These are phyloP conservation scores for Dromococcyx pavoninus DNA, from an alignment of 2,797 vertebrate genomes.

Conservation along the genomic window DNA sequence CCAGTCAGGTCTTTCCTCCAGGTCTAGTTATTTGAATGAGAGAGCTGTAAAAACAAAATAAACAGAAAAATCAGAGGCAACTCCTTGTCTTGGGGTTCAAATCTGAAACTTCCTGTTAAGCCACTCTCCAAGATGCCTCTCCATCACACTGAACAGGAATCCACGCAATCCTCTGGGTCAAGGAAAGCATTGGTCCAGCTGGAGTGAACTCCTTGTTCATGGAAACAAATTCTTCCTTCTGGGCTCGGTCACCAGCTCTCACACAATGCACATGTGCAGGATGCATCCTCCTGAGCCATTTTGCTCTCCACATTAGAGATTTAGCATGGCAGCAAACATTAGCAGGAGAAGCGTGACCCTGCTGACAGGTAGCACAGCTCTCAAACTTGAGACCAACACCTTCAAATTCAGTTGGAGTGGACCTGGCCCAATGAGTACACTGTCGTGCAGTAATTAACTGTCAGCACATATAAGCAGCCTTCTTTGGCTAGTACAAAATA, in stretches of 20 bases:
- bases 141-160: neutral
- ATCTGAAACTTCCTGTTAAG: neutral
- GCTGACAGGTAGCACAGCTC: neutral
- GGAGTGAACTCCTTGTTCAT: neutral
- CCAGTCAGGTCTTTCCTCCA: conserved; percentile 65
- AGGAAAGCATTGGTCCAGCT: neutral
- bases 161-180: neutral
- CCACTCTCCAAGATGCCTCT: neutral
- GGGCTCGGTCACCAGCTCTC: neutral
- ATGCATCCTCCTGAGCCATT: neutral
- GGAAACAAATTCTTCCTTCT: neutral
- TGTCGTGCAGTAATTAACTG: neutral
- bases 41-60: neutral
- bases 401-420: neutral
- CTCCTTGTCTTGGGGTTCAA: neutral
- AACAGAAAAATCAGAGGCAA: conserved; percentile 16
- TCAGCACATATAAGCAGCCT: neutral
- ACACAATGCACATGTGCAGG: neutral
- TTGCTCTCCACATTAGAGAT: neutral
- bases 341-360: neutral
- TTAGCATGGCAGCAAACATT: neutral
- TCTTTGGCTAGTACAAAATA: neutral
- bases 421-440: neutral
- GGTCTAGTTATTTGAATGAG: conserved; percentile 25
- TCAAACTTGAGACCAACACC: neutral